Conservation (phyloP, 2,113 vertebrate genomes). For the Mystacornis crossleyi region DNA sequence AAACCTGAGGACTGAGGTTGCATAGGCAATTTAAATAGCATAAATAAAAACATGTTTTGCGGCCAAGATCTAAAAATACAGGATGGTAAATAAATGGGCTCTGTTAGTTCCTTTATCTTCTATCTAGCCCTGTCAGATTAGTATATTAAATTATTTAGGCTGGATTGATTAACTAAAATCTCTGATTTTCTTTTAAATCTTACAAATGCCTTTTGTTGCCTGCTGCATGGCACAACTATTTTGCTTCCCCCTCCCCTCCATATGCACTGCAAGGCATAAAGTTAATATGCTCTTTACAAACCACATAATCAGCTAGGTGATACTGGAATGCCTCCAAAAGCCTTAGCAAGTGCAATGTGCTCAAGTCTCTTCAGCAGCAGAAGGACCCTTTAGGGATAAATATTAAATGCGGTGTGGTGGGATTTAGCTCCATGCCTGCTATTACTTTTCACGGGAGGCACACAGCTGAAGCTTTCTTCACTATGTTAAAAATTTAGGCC, state of each 20-base stretch:
- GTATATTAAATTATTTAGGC: not conserved
- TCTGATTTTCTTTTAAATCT: not conserved
- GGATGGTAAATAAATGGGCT: not conserved
- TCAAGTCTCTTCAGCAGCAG: not conserved
- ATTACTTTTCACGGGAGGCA: not conserved
- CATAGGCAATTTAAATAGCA: not conserved
- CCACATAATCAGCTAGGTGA: not conserved
- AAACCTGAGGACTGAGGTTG: not conserved
- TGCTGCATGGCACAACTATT: not conserved
- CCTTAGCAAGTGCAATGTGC: not conserved
- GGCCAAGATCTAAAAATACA: not conserved
- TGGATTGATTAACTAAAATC: not conserved
- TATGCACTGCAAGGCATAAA: not conserved
- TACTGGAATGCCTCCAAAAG: not conserved
- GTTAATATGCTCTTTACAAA: not conserved
- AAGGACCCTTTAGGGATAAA: constrained; percentile 28
- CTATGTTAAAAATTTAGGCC: constrained; percentile 34
- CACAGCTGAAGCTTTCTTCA: not conserved
- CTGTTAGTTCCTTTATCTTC: not conserved
- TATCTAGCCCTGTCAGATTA: not conserved
- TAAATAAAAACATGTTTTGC: not conserved
- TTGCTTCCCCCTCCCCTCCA: not conserved
- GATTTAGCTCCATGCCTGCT: not conserved
- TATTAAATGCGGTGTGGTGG: not conserved
- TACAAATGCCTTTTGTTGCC: not conserved